Evolutionary conservation across 2,888 invertebrate species (phyloP), one percentile per base, ranked within the genome.

Genomic region (Caenorhabditis zanzibari): DNA sequence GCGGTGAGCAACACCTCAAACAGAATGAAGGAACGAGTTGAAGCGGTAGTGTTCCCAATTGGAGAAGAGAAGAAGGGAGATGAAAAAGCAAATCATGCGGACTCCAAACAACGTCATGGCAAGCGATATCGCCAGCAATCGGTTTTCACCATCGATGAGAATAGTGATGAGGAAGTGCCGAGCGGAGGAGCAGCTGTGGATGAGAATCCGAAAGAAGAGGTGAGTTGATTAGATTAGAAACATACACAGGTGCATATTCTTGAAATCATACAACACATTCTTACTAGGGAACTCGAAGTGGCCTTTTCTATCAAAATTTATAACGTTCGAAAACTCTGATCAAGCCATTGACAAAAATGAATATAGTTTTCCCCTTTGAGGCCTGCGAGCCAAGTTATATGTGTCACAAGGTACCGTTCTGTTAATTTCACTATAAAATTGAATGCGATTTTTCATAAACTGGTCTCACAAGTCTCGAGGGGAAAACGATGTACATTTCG

Each of bases 81-180:
- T 2, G 61, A 83, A 2, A 76, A 59, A n/a, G 47, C 68, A 0
- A 66, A 79, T 38, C 96, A 96, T 92, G 96, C 97, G 3, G 96
- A 96, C 73, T 95, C 95, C 87, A 95, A 94, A 77, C 96, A 96
- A 91, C 95, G 95, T 92, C 95, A 95, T 90, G 96, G 96, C 93
- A 94, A 96, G 56, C 58, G 79, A 35, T 85, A 85, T 16, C 63
- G 71, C 19, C 81, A 86, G 41, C 84, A 82, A 58, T 86, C 86
- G 0, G 86, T 88, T 22, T 88, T 88, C 68, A 85, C 86, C 7
- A 79, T 88, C 16, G 88, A 88, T 24, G 86, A 88, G 41, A 85
- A 83, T 16, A 84, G 82, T 61, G 87, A 85, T 47, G 85, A 85
- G 5, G 87, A 87, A 16, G 9, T 63, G 3, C 35, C 71, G 0